phyloP scores from a whole-genome alignment of 2,888 invertebrate genomes.

The Spicauda simplicius region DNA sequence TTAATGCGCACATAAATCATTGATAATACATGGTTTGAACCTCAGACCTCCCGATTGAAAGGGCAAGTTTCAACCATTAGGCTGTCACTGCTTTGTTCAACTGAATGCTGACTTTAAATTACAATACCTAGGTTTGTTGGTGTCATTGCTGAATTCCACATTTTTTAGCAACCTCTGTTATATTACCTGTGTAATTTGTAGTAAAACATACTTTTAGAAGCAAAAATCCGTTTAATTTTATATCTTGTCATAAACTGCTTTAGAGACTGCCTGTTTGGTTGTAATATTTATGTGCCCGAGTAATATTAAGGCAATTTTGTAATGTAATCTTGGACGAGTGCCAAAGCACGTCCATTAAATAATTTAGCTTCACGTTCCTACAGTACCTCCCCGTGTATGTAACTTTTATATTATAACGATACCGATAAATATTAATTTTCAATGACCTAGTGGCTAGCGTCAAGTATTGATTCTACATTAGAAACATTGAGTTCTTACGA shows the following conservation, averaged over 20 bases:
- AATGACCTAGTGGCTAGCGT: neutral
- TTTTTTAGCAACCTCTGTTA: neutral
- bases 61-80: too few species aligned
- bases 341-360: slow-evolving; percentile 42
- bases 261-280: slow-evolving; percentile 14
- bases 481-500: too few species aligned
- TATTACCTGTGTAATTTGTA: neutral
- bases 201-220: neutral
- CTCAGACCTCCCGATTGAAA: too few species aligned
- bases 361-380: slow-evolving; percentile 27
- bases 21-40: too few species aligned
- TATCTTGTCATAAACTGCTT: slow-evolving; percentile 6
- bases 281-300: slow-evolving; percentile 5
- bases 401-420: neutral
- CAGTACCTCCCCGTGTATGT: neutral
- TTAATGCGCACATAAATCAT: too few species aligned
- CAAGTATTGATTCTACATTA: neutral
- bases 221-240: neutral
- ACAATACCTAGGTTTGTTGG: too few species aligned
- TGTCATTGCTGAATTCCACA: too few species aligned
- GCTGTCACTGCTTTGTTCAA: too few species aligned
- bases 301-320: slow-evolving; percentile 38
- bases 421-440: neutral
- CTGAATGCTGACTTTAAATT: too few species aligned
- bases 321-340: slow-evolving; percentile 44